Conservation (phyloP, 2,113 vertebrate genomes). For the Clarias magur region DNA sequence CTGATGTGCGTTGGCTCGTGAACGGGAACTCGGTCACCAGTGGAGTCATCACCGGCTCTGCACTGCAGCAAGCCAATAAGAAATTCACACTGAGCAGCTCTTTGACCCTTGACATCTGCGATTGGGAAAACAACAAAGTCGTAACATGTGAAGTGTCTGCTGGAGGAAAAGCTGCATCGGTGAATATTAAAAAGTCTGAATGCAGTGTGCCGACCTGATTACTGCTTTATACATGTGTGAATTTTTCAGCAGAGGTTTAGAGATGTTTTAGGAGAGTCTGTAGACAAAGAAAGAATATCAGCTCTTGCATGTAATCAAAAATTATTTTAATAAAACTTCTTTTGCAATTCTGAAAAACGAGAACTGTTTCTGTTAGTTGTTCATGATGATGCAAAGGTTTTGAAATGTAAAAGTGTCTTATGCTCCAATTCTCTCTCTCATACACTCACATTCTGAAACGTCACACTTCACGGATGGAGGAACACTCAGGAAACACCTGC, state of each 20-base stretch:
- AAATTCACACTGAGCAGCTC: conserved; percentile 18
- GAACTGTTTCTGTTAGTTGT: background rate
- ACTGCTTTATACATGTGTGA: background rate
- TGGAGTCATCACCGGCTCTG: conserved; percentile 62
- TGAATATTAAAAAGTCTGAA: background rate
- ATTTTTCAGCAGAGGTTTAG: background rate
- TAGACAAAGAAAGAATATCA: background rate
- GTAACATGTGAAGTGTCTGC: background rate
- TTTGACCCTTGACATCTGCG: background rate
- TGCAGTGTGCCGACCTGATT: background rate
- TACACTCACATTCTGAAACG: background rate
- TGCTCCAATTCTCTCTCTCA: background rate
- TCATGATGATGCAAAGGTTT: background rate
- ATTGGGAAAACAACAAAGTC: background rate
- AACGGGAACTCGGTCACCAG: conserved; percentile 51
- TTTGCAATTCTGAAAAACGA: conserved; percentile 3
- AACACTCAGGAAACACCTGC: conserved; percentile 25
- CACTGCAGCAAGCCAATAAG: conserved; percentile 49
- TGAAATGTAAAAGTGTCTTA: background rate
- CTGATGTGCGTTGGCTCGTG: conserved; percentile 40
- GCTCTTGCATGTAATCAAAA: background rate
- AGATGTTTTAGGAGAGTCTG: background rate
- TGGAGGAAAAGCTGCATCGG: too few relatives aligned
- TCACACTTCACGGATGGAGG: background rate
- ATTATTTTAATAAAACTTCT: background rate